A percentile compares a stretch with the other conserved stretches of the same genome.
phyloP scores from a whole-genome alignment of 2,113 vertebrate species.

The Tachuris rubrigastra region DNA sequence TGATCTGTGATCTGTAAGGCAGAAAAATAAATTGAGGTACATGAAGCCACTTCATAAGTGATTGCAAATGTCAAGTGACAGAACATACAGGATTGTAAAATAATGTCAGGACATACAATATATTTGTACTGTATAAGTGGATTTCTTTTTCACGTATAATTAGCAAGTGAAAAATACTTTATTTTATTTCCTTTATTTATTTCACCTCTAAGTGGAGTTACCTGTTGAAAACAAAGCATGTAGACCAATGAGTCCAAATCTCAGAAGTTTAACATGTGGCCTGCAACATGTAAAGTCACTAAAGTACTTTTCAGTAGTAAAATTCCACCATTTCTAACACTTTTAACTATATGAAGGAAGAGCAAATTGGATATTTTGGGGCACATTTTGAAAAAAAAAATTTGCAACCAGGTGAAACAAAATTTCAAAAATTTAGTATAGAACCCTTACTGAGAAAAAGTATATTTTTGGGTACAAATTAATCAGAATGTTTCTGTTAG shows the following conservation, averaged over 20 bases:
- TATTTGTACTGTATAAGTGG: fast-evolving
- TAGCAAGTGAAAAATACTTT: neutral
- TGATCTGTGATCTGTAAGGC: neutral
- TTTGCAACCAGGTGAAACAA: neutral
- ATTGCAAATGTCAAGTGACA: neutral
- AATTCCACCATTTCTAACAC: neutral
- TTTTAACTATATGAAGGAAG: neutral
- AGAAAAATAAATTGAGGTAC: neutral
- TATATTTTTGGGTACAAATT: neutral
- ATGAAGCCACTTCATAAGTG: neutral
- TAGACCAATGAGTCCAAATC: neutral
- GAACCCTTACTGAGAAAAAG: neutral
- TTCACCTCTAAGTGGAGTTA: neutral
- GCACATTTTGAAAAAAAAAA: neutral
- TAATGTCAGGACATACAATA: neutral
- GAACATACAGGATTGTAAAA: neutral
- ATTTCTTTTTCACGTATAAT: neutral
- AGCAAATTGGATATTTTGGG: neutral
- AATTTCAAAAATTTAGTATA: neutral
- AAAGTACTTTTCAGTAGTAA: neutral
- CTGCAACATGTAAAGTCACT: neutral
- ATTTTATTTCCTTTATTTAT: neutral
- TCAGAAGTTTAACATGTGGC: neutral
- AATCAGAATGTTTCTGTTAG: neutral
- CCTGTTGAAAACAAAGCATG: neutral